Evolutionary conservation across 2,888 invertebrate genomes (phyloP).

Genomic region (Nephrotoma appendiculata): DNA sequence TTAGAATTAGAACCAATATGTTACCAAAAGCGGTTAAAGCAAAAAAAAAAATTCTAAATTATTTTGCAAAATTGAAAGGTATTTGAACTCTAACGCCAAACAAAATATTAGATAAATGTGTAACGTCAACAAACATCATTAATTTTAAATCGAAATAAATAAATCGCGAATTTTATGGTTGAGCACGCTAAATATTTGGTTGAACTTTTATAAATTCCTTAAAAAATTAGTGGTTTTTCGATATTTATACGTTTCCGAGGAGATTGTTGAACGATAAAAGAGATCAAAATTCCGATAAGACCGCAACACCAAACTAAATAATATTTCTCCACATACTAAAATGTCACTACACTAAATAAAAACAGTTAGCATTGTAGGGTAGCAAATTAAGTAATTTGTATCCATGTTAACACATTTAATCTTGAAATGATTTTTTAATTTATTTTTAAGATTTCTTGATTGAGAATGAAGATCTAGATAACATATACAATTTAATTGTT

Average conservation of each 20-base stretch:
- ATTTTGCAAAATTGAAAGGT: background rate
- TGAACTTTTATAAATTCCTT: background rate
- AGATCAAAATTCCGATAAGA: background rate
- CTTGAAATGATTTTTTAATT: background rate
- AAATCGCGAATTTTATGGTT: background rate
- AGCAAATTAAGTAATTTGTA: background rate
- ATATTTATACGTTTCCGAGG: background rate
- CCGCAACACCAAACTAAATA: background rate
- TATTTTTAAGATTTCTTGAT: too few species aligned
- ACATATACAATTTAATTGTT: background rate
- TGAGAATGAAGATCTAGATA: background rate
- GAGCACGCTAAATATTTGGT: background rate
- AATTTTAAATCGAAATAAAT: background rate
- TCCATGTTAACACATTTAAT: background rate
- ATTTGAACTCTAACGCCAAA: background rate
- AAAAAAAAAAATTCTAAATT: background rate
- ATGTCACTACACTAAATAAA: too few species aligned
- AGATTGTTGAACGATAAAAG: background rate
- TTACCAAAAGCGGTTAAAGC: too few species aligned
- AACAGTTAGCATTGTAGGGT: too few species aligned
- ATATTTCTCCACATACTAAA: too few species aligned
- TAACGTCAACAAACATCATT: background rate
- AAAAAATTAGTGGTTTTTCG: background rate
- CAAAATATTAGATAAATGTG: background rate
- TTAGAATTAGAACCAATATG: background rate